These are phyloP conservation scores for Sisyra terminalis DNA, from an alignment of 2,888 invertebrate genomes.

Conservation along the genomic window DNA sequence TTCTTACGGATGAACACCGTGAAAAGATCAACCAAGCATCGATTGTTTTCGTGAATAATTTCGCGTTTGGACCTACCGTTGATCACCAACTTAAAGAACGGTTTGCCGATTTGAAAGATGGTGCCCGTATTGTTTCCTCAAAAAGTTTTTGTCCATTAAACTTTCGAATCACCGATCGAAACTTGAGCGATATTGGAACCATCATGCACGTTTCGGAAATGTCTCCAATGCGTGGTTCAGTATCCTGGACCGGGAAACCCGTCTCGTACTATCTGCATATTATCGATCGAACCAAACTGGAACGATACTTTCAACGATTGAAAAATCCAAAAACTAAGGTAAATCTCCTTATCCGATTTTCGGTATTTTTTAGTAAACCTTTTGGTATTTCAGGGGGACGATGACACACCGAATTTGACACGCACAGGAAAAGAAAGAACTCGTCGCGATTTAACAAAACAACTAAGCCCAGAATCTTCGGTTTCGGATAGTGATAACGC, in stretches of 20 bases:
- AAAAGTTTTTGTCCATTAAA: constrained; percentile 98
- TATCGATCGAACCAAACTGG: constrained; percentile 92
- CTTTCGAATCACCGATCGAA: constrained; percentile 94
- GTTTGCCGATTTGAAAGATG: constrained; percentile 90
- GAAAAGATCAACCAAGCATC: constrained; percentile 89
- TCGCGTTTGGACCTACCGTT: constrained; percentile 94
- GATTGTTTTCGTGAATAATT: constrained; percentile 98
- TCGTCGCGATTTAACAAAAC: constrained; percentile 1
- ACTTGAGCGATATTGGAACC: constrained; percentile 94
- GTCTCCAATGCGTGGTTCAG: constrained; percentile 86
- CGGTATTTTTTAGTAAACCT: background rate
- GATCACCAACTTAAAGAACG: constrained; percentile 93
- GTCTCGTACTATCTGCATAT: constrained; percentile 97
- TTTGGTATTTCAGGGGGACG: background rate
- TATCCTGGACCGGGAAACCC: constrained; percentile 98
- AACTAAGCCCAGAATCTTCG: constrained; percentile 21
- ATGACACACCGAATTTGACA: background rate
- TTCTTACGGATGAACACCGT: constrained; percentile 78
- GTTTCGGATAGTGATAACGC: constrained; percentile 25
- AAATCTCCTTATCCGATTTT: constrained; percentile 10
- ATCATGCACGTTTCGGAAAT: constrained; percentile 98
- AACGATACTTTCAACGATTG: constrained; percentile 89
- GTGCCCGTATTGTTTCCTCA: constrained; percentile 93
- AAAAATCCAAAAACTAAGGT: constrained; percentile 74
- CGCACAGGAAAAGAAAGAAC: background rate